Base-by-base conservation (phyloP, 2,797 vertebrate genomes). In the Triplophysa bombifrons region DNA sequence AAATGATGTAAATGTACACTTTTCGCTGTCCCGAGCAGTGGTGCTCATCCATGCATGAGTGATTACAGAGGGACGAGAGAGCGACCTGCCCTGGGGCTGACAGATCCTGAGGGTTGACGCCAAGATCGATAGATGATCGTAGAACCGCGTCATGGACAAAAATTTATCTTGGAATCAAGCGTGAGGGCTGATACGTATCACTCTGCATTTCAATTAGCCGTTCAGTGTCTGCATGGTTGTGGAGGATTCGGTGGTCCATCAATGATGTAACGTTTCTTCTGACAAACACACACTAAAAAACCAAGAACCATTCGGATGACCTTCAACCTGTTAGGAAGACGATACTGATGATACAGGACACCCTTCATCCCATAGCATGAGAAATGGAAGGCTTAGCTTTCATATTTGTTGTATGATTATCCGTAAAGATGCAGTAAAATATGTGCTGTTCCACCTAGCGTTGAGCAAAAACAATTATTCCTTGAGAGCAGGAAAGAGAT, bases 151-250 rank as follows among this genome's bases (percentile, higher is more conserved):
- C 84, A 74, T 22, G 0, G 75, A 78, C 61, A 75, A 80, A 80
- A 83, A 85, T 81, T 44, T 79, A 85, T 87, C 76, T 75, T 53
- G 14, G 84, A 63, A 58, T 56, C 63, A 25, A 63, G 69, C 69
- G 46, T 61, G 55, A 56, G 22, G 22, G 74, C 78, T 74, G 67
- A 67, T 85, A 84, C 78, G 64, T 76, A 2, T 82, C 64, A 69
- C 76, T 83, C 25, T 41, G 81, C 81, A 82, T 86, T 86, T 82
- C 64, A 83, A 85, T 86, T 81, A 88, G 86, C 85, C 44, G 10
- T 71, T 22, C 38, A 58, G 72, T 64, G 6, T 38, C 34, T 38
- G 34, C 6, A 7, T 11, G 27, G 14, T 16, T 6, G 58, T 2
- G 20, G 9, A 20, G 58, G 58, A 11, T 13, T 30, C 50, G 72